Conservation (phyloP, 1,140 invertebrate species). For the Lepeophtheirus salmonis region DNA sequence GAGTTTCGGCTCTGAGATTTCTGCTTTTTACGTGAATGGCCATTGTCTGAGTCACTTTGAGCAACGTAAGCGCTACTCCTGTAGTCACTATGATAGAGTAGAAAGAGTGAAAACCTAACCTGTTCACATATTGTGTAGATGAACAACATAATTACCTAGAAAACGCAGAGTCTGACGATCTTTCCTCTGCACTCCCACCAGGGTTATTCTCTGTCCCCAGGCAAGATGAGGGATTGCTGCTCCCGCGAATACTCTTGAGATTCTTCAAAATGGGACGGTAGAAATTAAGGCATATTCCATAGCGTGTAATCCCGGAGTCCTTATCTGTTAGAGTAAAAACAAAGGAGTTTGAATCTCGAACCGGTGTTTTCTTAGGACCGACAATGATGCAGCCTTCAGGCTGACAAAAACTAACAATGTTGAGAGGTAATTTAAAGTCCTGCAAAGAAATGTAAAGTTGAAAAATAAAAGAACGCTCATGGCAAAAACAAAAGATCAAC, state of each 20-base stretch:
- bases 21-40: no score
- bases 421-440: slow-evolving; percentile 87
- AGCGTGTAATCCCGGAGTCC: slow-evolving; percentile 75
- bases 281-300: slow-evolving; percentile 95
- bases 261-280: slow-evolving; percentile 60
- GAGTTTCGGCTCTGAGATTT: no score
- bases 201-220: slow-evolving; percentile 60
- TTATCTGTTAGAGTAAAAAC: slow-evolving; percentile 98
- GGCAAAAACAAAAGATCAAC: no score
- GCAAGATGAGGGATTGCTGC: slow-evolving; percentile 38
- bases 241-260: slow-evolving; percentile 34
- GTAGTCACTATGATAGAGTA: no score
- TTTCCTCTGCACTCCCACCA: slow-evolving; percentile 66
- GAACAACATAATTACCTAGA: no score
- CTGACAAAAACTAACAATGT: slow-evolving; percentile 99
- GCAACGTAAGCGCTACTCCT: no score
- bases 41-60: no score
- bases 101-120: no score
- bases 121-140: no score
- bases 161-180: slow-evolving; percentile 72
- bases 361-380: slow-evolving; percentile 58
- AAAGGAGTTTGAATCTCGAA: slow-evolving; percentile 81
- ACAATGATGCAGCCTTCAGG: slow-evolving; percentile 79
- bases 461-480: slow-evolving; percentile 13
- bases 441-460: not conserved